Evolutionary conservation across 2,113 vertebrate genomes (phyloP), one percentile per base, ranked within the genome.

Genomic region (Megaceryle maxima): DNA sequence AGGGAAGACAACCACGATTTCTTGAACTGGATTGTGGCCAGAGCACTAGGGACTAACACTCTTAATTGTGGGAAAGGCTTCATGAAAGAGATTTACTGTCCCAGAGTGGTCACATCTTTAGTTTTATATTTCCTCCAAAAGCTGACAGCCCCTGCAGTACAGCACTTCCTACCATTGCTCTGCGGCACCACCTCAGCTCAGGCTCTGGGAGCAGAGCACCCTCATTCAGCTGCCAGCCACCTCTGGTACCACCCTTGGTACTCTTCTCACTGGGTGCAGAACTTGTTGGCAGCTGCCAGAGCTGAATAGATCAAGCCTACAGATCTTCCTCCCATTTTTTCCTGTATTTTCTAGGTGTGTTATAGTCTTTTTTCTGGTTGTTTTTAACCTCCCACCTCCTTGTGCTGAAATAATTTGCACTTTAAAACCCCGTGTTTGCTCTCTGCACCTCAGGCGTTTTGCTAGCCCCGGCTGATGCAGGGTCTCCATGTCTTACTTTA

Each of bases 51-150:
- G 87, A 78, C 96, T 94, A 90, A 84, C 90, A 81, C 92, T 96
- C 80, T 92, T 92, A 95, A 96, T 95, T 96, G 96, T 97, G 96
- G 96, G 96, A 97, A 96, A 92, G 80, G 90, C 94, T 94, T 96
- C 94, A 84, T 94, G 94, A 95, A 90, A 94, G 88, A 95, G 92
- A 96, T 94, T 96, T 96, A 96, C 95, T 96, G 94, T 96, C 96
- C 94, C 95, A 92, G 86, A 96, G 96, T 91, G 96, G 94, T 95
- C 96, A 96, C 96, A 95, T 94, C 96, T 94, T 94, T 78, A 87
- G 92, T 97, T 97, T 97, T 96, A 97, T 96, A 55, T 96, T 96
- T 97, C 95, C 92, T 96, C 92, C 80, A 50, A 66, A 86, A 89
- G 77, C 17, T 95, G 94, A 94, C 88, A 87, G 55, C 73, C 86